Base-by-base conservation (phyloP, 2,113 vertebrate genomes). In the Anarhynchus alexandrinus region DNA sequence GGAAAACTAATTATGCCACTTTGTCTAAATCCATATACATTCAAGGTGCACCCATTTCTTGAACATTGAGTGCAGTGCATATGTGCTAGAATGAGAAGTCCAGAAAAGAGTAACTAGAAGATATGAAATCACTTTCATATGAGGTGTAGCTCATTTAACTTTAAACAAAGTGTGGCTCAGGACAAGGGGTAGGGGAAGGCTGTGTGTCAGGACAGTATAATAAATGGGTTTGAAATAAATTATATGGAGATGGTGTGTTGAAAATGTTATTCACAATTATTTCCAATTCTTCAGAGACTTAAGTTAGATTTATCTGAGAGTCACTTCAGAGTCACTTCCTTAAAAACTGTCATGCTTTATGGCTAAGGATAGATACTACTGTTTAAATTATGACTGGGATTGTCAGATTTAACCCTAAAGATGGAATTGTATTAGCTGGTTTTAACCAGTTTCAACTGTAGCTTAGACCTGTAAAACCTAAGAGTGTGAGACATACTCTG, bases 371-470 rank as follows among this genome's bases (percentile, higher is more conserved):
- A 73, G 59, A 29, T 62, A 64, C 13, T 81, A 86, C 16, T 74
- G 2, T 69, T 67, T 81, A 81, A 86, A 71, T 64, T 65, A 30
- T 47, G 58, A 58, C 29, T 40, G 38, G 34, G 32, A 59, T 42
- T 72, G 38, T 52, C 65, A 93, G 25, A 61, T 66, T 78, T 66
- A 72, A 72, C 27, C 32, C n/a, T 55, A 27, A 84, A 54, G 25
- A 32, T 47, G 29, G 34, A 78, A 66, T 36, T 2, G 0, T 42
- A 20, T 67, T 1, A 19, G 47, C 22, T 4, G 0, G 5, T 77
- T 82, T 64, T 38, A 86, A 52, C 3, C 29, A 10, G 22, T 29
- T 76, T 82, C 36, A 51, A 21, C 42, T 58, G 32, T 27, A n/a
- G 29, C 16, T 58, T 82, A 52, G 34, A 65, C 23, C 4, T 71